Base-by-base conservation (phyloP, 1,140 invertebrate species). In the Apis florea region DNA sequence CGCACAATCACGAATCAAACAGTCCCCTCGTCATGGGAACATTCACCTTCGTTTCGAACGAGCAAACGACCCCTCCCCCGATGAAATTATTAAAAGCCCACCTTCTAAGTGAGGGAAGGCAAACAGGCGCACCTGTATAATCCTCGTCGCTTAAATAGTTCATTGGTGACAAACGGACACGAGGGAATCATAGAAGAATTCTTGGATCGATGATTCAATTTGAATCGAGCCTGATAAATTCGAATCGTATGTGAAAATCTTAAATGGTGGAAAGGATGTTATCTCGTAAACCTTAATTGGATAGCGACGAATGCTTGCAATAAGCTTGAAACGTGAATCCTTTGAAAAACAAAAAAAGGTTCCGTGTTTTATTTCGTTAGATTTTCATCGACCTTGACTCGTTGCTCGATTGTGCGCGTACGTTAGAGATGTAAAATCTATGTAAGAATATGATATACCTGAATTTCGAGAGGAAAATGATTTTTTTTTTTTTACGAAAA, bases 81-180 rank as follows among this genome's bases (percentile, higher is more conserved):
- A n/a, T 79, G 70, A 59, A 73, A 79, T 64, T 79, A 73, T 79
- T 79, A 73, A 79, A 72, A 54, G 68, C 2, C 17, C 24, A 2
- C 11, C 24, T 5, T 40, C 40, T 17, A 26, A 15, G 17, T 9
- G 9, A 47, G 17, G 26, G 21, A 5, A 5, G 24, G 17, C 17
- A 79, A 66, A n/a, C 31, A 24, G 17, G 69, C 11, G 17, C 11
- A 1, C 0, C 15, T 31, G 31, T 40, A 31, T 47, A 74, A 61
- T n/a, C 24, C 63, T 40, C 40, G 54, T 24, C 13, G 54, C 15
- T 3, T n/a, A 49, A 66, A 15, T 56, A 58, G 9, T 58, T 17
- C 79, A 70, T 54, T 21, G 67, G 12, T 71, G 47, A 84, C 13
- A 75, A 81, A 64, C 6, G 51, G 31, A 19, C 56, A 19, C 21